These are phyloP conservation scores for Aethina tumida DNA, from an alignment of 1,140 invertebrate species.

Conservation along the genomic window DNA sequence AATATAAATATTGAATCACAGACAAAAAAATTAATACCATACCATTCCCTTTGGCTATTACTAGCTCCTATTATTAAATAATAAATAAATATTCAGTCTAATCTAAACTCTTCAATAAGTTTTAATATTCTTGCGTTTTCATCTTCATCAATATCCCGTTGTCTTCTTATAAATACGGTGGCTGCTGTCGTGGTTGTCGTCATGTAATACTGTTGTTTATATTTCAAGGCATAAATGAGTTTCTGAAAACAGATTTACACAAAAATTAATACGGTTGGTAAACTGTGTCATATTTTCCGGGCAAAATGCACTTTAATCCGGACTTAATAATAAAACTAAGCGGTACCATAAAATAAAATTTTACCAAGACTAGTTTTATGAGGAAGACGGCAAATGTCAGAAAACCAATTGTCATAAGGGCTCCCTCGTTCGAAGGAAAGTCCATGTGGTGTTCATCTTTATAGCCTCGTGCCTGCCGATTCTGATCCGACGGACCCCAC, in stretches of 20 bases:
- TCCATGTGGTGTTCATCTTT: constrained; percentile 43
- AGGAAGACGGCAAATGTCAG: constrained; percentile 74
- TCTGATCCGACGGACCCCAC: constrained; percentile 27
- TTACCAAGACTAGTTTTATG: constrained; percentile 70
- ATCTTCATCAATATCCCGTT: constrained; percentile 15
- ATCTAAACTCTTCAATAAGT: constrained; percentile 22
- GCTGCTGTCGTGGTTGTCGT: constrained; percentile 15
- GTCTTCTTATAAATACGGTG: constrained; percentile 19
- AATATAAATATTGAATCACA: no score
- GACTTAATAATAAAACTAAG: no score
- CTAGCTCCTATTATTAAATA: no score
- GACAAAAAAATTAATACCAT: no score
- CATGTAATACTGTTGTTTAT: constrained; percentile 30
- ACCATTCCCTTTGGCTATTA: no score
- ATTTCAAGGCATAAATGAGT: constrained; percentile 38
- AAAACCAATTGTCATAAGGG: constrained; percentile 70
- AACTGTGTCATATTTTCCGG: background rate
- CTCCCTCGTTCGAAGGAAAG: constrained; percentile 68
- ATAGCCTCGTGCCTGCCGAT: constrained; percentile 29
- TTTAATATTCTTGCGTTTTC: constrained; percentile 19
- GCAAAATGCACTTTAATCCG: background rate
- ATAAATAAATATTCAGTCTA: no score
- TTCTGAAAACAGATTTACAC: constrained; percentile 31
- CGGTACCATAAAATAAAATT: no score
- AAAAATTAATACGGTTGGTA: constrained; percentile 6